Evolutionary conservation across 2,888 invertebrate species (phyloP).

Genomic region (Orthosia gothica): DNA sequence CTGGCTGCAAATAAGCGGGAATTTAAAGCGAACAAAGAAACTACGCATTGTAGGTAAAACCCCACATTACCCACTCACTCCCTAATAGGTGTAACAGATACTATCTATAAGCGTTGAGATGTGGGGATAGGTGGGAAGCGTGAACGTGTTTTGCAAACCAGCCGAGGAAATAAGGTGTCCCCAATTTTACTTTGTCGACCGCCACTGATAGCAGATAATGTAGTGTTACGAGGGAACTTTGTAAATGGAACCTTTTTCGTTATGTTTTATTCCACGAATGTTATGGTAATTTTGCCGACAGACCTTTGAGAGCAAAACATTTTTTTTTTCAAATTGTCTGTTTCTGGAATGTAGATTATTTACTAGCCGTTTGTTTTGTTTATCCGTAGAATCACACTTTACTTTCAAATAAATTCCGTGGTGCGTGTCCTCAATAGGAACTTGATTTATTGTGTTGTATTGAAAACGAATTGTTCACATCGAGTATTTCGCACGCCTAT

Average conservation of each 20-base stretch:
- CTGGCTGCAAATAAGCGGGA: conserved; percentile 52
- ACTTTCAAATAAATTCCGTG: conserved; percentile 1
- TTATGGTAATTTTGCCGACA: conserved; percentile 68
- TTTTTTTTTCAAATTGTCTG: conserved; percentile 59
- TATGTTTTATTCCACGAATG: conserved; percentile 74
- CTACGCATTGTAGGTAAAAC: conserved; percentile 74
- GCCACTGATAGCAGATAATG: conserved; percentile 88
- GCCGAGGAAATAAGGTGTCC: conserved; percentile 90
- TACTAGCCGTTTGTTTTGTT: conserved; percentile 39
- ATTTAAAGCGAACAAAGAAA: conserved; percentile 42
- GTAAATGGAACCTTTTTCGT: conserved; percentile 80
- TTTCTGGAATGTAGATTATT: conserved; percentile 43
- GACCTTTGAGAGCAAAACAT: conserved; percentile 57
- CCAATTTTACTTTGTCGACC: conserved; percentile 90
- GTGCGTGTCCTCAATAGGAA: neutral
- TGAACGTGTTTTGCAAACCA: conserved; percentile 91
- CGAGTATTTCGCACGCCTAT: conserved; percentile 81
- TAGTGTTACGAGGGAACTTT: conserved; percentile 84
- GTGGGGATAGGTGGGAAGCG: conserved; percentile 91
- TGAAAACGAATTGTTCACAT: conserved; percentile 42
- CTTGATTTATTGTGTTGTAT: conserved; percentile 30
- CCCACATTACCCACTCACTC: conserved; percentile 29
- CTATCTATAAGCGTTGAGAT: conserved; percentile 91
- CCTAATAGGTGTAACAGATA: conserved; percentile 89
- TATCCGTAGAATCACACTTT: conserved; percentile 7